Evolutionary conservation across 2,113 vertebrate genomes (phyloP).

Genomic region (Epinephelus moara): DNA sequence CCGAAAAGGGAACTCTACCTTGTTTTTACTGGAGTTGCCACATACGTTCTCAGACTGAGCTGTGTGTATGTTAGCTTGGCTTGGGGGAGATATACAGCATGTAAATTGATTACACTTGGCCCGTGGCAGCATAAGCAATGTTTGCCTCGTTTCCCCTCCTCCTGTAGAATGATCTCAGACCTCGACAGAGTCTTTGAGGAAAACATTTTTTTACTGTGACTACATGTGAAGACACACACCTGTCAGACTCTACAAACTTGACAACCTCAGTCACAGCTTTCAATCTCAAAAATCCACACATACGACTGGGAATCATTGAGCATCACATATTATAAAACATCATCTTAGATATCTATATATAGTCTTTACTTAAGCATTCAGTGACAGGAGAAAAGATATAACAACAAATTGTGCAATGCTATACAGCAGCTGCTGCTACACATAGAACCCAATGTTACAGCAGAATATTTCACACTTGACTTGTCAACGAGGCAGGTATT

Average conservation of each 20-base stretch:
- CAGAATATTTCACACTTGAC: neutral
- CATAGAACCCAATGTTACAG: neutral
- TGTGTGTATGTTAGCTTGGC: constrained; percentile 2
- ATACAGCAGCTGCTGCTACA: neutral
- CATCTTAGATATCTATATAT: neutral
- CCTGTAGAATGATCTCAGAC: neutral
- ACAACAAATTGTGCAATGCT: neutral
- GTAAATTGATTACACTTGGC: constrained; percentile 30
- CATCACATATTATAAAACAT: neutral
- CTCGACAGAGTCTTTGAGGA: neutral
- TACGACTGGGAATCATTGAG: neutral
- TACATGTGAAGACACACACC: neutral
- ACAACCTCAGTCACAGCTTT: neutral
- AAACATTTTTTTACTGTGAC: neutral
- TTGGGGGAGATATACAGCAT: neutral
- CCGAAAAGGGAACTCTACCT: constrained; percentile 22
- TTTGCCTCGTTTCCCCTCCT: neutral
- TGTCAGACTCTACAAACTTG: neutral
- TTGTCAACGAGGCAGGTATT: neutral
- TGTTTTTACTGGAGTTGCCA: constrained; percentile 44
- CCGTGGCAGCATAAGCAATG: neutral
- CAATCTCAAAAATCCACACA: neutral
- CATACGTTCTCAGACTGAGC: constrained; percentile 25
- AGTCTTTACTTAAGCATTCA: neutral
- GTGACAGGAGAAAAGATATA: neutral